phyloP scores from a whole-genome alignment of 2,113 vertebrate genomes.

The Tragelaphus scriptus region DNA sequence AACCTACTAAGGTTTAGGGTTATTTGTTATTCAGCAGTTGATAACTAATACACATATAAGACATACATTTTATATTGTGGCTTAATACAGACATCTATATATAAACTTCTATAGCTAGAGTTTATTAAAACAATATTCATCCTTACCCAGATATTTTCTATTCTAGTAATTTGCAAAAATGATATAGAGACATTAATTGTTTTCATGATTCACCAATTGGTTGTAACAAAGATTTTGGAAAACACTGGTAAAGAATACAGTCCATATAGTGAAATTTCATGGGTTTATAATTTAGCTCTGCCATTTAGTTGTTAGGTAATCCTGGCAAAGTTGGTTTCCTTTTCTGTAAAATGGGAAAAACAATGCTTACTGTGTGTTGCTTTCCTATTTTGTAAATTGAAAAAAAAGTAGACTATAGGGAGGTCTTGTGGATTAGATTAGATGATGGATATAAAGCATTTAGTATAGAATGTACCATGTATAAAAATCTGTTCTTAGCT shows the following conservation, averaged over 20 bases:
- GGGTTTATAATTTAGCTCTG: not conserved
- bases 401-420: not conserved
- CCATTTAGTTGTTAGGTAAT: not conserved
- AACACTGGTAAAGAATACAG: not conserved
- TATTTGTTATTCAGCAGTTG: not conserved
- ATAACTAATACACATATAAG: not conserved
- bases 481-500: not conserved
- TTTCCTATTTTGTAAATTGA: not conserved
- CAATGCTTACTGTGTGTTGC: not conserved
- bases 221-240: not conserved
- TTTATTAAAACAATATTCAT: not conserved
- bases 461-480: not conserved
- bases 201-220: not conserved
- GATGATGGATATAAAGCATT: not conserved
- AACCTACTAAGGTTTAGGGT: not conserved
- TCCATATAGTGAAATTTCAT: not conserved
- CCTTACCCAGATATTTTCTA: not conserved
- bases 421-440: not conserved
- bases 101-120: not conserved
- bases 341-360: not conserved
- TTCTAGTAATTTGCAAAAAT: not conserved
- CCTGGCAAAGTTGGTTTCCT: not conserved
- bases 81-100: not conserved
- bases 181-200: not conserved
- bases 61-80: not conserved